phyloP scores from a whole-genome alignment of 2,888 invertebrate species.

The Camponotus fellah region DNA sequence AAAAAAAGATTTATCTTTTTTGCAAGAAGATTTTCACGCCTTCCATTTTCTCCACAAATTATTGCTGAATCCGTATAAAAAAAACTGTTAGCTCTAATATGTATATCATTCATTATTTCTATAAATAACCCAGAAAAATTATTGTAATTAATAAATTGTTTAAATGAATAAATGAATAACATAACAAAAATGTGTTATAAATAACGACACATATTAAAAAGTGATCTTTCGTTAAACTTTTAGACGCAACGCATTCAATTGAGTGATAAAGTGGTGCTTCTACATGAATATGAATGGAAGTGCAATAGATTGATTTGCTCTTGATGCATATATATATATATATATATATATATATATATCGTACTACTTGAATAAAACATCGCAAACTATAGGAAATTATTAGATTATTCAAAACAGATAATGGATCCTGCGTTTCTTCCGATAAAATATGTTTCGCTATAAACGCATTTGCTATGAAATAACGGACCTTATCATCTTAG shows the following conservation, averaged over 20 bases:
- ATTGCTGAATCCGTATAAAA: background rate
- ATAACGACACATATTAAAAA: background rate
- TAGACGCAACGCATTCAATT: background rate
- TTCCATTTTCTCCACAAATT: background rate
- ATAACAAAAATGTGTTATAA: background rate
- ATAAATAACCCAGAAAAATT: background rate
- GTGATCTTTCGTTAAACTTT: background rate
- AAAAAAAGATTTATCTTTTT: background rate
- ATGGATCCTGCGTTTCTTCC: constrained; percentile 28
- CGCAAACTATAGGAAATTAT: background rate
- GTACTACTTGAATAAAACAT: background rate
- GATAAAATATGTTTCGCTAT: background rate
- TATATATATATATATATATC: background rate
- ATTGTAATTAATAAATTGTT: background rate
- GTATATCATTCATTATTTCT: background rate
- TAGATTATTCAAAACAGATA: constrained; percentile 48
- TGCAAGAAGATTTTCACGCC: background rate
- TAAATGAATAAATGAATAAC: background rate
- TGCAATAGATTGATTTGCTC: constrained; percentile 3
- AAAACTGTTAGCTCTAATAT: background rate
- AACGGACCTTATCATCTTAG: background rate
- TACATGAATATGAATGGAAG: constrained; percentile 1
- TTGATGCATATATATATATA: constrained; percentile 12
- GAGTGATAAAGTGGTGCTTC: constrained; percentile 4
- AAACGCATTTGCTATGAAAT: no score